phyloP scores from a whole-genome alignment of 2,797 vertebrate species.

The Odontamblyopus rebecca region DNA sequence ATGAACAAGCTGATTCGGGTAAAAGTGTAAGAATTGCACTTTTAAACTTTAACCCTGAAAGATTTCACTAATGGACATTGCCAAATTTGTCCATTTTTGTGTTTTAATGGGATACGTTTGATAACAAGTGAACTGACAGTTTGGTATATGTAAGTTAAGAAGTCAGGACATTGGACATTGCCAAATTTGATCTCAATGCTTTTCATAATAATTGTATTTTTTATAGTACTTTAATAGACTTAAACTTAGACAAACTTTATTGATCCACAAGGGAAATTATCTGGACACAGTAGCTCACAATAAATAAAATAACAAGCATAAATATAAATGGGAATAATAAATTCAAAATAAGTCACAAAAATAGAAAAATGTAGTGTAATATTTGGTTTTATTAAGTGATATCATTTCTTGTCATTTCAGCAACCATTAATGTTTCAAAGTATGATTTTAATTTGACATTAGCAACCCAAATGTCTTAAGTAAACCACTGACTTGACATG shows the following conservation, averaged over 20 bases:
- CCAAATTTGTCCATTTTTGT: neutral
- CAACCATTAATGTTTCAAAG: slow-evolving; percentile 42
- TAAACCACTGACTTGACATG: slow-evolving; percentile 61
- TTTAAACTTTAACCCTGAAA: slow-evolving; percentile 26
- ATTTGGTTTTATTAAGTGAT: neutral
- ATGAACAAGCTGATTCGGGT: slow-evolving; percentile 21
- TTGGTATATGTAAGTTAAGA: slow-evolving; percentile 37
- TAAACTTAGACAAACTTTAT: no score
- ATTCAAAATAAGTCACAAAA: no score
- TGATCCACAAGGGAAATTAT: no score
- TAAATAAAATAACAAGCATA: no score
- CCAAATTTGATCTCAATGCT: neutral
- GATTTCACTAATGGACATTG: slow-evolving; percentile 31
- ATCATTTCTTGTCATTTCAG: neutral
- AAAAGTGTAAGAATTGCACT: slow-evolving; percentile 30
- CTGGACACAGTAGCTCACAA: no score
- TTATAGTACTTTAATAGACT: neutral
- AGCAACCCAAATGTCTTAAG: slow-evolving; percentile 60
- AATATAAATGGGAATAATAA: no score
- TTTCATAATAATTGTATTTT: neutral
- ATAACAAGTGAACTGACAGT: slow-evolving; percentile 26
- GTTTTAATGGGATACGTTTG: slow-evolving; percentile 10
- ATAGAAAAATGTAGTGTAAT: neutral
- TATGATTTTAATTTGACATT: slow-evolving; percentile 55
- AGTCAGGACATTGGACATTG: slow-evolving; percentile 35